phyloP scores from a whole-genome alignment of 2,888 invertebrate species.

The Cataglyphis albicans region DNA sequence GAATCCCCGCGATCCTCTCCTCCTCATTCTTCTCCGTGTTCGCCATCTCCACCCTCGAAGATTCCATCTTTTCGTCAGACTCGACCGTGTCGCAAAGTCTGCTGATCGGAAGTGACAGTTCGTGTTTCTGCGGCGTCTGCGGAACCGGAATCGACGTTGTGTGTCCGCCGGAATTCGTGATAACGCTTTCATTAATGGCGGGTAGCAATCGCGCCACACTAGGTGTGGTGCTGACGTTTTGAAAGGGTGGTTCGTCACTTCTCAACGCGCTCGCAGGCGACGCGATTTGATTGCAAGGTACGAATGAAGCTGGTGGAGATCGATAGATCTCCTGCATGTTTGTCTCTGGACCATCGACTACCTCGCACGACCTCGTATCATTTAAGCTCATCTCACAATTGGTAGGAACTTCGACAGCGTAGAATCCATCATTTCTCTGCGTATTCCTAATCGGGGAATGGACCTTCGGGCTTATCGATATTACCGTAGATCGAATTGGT shows the following conservation, averaged over 20 bases:
- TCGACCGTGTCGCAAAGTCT: constrained; percentile 79
- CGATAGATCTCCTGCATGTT: constrained; percentile 59
- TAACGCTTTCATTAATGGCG: constrained; percentile 39
- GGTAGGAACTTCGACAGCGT: constrained; percentile 63
- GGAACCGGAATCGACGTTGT: not conserved
- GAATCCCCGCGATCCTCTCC: constrained; percentile 58
- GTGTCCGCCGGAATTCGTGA: constrained; percentile 26
- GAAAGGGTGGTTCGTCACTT: constrained; percentile 44
- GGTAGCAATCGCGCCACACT: not conserved
- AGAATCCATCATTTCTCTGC: constrained; percentile 33
- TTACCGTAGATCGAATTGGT: constrained; percentile 28
- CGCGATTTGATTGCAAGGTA: constrained; percentile 20
- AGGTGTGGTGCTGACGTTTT: not conserved
- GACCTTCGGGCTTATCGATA: constrained; percentile 50
- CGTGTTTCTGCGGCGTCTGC: constrained; percentile 68
- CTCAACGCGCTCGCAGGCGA: not conserved
- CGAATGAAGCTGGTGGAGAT: constrained; percentile 49
- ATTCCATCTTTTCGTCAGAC: constrained; percentile 58
- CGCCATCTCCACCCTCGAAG: constrained; percentile 41
- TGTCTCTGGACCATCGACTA: not conserved
- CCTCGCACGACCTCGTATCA: constrained; percentile 39
- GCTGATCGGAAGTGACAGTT: constrained; percentile 81
- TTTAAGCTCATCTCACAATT: constrained; percentile 46
- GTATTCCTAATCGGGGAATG: constrained; percentile 37
- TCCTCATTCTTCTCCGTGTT: constrained; percentile 50